phyloP scores from a whole-genome alignment of 2,888 invertebrate species.

The Eurois occulta region DNA sequence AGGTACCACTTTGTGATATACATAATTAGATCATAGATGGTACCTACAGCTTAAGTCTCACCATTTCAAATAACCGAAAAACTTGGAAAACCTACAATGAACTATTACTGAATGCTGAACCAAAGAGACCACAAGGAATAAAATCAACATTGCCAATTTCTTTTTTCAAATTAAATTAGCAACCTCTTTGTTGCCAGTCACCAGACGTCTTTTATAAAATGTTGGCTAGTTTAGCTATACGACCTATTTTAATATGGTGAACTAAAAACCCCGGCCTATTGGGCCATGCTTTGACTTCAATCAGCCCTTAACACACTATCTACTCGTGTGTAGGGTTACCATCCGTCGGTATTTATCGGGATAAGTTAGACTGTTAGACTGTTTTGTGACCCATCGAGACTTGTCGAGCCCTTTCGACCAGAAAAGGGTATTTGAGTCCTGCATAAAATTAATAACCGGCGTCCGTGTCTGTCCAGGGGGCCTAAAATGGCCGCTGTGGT shows the following conservation, averaged over 20 bases:
- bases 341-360: neutral
- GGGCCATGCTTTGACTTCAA: conserved; percentile 31
- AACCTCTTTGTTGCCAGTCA: conserved; percentile 13
- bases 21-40: no score
- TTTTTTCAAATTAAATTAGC: conserved; percentile 35
- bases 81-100: neutral
- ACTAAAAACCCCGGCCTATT: conserved; percentile 48
- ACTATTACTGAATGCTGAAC: neutral
- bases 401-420: no score
- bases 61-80: neutral
- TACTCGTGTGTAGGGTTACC: neutral
- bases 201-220: conserved; percentile 14
- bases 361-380: no score
- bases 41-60: neutral
- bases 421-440: neutral
- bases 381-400: neutral
- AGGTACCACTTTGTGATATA: neutral
- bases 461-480: neutral
- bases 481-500: no score
- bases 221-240: neutral
- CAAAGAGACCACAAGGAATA: no score
- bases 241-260: conserved; percentile 58
- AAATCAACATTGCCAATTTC: neutral
- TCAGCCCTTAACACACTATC: conserved; percentile 36
- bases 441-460: neutral